Base-by-base conservation (phyloP, 1,140 invertebrate species). In the Rhopalosiphum padi region DNA sequence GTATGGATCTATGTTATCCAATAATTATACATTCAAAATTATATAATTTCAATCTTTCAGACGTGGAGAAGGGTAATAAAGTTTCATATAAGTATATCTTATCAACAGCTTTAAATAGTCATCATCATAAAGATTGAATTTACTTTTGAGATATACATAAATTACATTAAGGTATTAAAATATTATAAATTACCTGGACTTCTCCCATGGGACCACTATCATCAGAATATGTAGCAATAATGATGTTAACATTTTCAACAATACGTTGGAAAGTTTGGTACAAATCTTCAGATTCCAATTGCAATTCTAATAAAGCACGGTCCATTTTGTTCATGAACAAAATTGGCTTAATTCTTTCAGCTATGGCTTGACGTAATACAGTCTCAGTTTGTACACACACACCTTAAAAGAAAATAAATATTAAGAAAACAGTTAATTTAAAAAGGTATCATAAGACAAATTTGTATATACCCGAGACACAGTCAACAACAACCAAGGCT, bases 261-360 rank as follows among this genome's bases (percentile, higher is more conserved):
- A 99, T 99, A 96, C 99, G 98, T 96, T 99, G 98, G 97, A 99
- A 99, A 95, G 99, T 99, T 96, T 99, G 99, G 96, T 99, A 99
- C 37, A 99, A 96, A 95, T 99, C 98, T 96, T 99, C 99, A 94
- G 98, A 97, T 90, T 98, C 98, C 94, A 99, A 96, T 95, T 99
- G 99, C 95, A 99, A 96, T 95, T 99, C 99, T 4, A 99, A 96
- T 77, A 99, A 96, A 94, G 98, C 99, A 95, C 99, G 97, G 96
- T 99, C 99, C 99, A 99, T 99, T 96, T 99, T 99, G 97, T 99
- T 99, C 99, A 99, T 99, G 97, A 99, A 99, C 94, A 99, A 96
- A 95, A 99, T 98, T 92, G 99, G 99, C 97, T 99, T 99, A 95
- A 99, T 99, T 95, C 99, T 97, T 96, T 99, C 99, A 94, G 98